phyloP scores from a whole-genome alignment of 2,888 invertebrate genomes.

The Steinernema carpocapsae region DNA sequence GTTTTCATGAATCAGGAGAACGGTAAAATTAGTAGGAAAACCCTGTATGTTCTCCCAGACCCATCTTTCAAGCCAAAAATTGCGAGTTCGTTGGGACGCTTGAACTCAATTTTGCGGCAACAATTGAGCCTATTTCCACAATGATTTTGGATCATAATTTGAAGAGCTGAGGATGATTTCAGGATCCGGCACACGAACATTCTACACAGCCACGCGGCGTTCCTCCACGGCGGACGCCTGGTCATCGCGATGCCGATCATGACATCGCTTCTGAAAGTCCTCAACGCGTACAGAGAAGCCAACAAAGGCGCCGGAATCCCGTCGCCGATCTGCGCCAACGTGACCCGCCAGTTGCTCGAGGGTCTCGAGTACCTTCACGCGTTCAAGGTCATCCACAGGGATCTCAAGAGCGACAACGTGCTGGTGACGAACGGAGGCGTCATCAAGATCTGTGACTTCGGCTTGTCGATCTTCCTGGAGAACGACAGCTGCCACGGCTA shows the following conservation, averaged over 20 bases:
- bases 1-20: too few relatives aligned
- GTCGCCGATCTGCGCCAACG: background rate
- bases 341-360: background rate
- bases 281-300: background rate
- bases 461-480: background rate
- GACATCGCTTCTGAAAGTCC: background rate
- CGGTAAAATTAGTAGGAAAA: too few relatives aligned
- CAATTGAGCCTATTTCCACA: too few relatives aligned
- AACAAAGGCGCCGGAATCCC: too few relatives aligned
- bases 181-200: constrained; percentile 6
- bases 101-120: too few relatives aligned
- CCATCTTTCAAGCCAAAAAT: too few relatives aligned
- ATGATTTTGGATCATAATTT: too few relatives aligned
- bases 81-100: too few relatives aligned
- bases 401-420: constrained; percentile 1
- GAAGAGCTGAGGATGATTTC: background rate
- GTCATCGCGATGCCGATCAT: constrained; percentile 2
- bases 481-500: background rate
- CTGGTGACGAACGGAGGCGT: constrained; percentile 7
- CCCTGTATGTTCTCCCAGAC: too few relatives aligned
- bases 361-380: background rate
- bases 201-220: constrained; percentile 7
- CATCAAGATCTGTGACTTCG: constrained; percentile 25
- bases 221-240: background rate
- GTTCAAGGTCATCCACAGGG: constrained; percentile 20